Evolutionary conservation across 2,113 vertebrate species (phyloP).

Genomic region (Aviceda subcristata): DNA sequence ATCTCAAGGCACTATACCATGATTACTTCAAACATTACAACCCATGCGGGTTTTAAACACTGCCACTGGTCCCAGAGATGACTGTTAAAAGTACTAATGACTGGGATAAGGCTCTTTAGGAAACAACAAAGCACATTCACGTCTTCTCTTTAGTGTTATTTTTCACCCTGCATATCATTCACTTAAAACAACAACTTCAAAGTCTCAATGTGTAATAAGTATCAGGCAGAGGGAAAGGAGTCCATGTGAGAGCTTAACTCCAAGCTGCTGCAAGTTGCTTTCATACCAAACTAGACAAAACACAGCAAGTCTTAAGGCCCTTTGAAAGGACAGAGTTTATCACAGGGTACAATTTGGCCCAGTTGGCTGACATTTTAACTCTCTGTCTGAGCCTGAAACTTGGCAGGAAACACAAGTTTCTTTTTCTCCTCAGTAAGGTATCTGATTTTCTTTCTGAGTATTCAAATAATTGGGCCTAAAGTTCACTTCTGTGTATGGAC

Average conservation of each 20-base stretch:
- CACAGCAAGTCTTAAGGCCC: background rate
- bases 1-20: background rate
- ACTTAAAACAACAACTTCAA: background rate
- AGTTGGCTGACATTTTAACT: conserved; percentile 14
- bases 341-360: background rate
- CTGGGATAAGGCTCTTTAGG: background rate
- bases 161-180: background rate
- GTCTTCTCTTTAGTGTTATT: background rate
- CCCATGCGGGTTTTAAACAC: background rate
- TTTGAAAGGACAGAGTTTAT: conserved; percentile 2
- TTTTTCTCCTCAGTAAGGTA: background rate
- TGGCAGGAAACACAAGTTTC: background rate
- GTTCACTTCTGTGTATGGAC: background rate
- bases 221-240: background rate
- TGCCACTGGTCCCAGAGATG: background rate
- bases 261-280: background rate
- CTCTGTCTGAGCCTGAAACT: background rate
- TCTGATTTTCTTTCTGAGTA: background rate
- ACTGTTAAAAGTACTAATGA: background rate
- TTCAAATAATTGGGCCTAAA: background rate
- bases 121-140: background rate
- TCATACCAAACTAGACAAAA: background rate
- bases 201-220: background rate
- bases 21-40: background rate
- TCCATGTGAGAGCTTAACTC: background rate